Base-by-base conservation (phyloP, 2,888 invertebrate genomes). In the Chymomyza fuscimana region DNA sequence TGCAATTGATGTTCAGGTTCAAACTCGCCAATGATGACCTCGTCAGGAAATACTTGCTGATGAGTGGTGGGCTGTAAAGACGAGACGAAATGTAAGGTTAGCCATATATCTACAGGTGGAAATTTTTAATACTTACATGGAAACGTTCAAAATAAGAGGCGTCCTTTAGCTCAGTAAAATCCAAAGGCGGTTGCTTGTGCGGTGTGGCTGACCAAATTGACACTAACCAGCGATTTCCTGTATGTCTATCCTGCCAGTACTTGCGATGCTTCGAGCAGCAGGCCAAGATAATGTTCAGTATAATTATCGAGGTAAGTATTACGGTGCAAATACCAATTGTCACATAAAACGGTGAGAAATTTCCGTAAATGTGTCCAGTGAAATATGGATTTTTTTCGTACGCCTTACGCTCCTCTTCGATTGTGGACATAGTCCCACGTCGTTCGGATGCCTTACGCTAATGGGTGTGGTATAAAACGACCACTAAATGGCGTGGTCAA, bases 341-440 rank as follows among this genome's bases (percentile, higher is more conserved):
- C 81, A 96, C 94, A 93, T 97, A 97, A 92, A 97, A 97, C 59
- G 95, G 94, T n/a, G 96, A 95, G 89, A 95, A 97, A 92, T 97
- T 95, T 72, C 96, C 95, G 91, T 93, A 94, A 40, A 92, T 84
- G 82, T 92, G 93, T 76, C 93, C 93, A 75, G 92, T 92, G 78
- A 93, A 94, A 84, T 93, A 94, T 59, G 94, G 94, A 91, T 94
- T 95, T 77, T 94, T 93, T 90, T 93, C 90, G 91, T 94, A 95
- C 74, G 93, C 94, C 67, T 93, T 91, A 82, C 93, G 93, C 81
- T 95, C 94, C 80, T 95, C 94, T 89, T 94, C 93, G 91, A 94
- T 91, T 91, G 94, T 93, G 92, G 94, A 94, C 94, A 94, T 94
- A 90, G 86, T 90, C 87, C 78, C 71, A 73, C 79, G 76, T 29